Evolutionary conservation across 2,113 vertebrate genomes (phyloP).

Genomic region (Piaya cayana): DNA sequence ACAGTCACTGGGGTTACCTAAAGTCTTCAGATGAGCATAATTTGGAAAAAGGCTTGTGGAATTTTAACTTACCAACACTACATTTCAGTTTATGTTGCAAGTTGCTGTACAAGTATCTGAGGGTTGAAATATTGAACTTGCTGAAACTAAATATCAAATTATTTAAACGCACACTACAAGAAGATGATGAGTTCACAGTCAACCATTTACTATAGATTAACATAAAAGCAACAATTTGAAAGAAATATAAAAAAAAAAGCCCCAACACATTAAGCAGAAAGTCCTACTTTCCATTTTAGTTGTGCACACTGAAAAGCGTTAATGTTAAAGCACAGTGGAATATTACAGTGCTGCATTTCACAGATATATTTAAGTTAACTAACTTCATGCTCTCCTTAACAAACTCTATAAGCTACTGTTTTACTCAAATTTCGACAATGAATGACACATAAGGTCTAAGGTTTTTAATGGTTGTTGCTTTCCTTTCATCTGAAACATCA

Average conservation of each 20-base stretch:
- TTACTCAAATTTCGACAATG: neutral
- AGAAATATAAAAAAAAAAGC: neutral
- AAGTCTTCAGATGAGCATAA: neutral
- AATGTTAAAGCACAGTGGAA: neutral
- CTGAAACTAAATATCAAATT: neutral
- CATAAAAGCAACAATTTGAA: neutral
- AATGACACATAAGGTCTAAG: neutral
- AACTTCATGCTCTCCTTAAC: neutral
- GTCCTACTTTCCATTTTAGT: neutral
- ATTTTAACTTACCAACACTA: neutral
- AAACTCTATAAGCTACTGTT: neutral
- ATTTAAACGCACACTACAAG: neutral
- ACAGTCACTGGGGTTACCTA: neutral
- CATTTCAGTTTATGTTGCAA: neutral
- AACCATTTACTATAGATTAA: neutral
- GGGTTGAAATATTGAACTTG: neutral
- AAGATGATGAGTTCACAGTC: neutral
- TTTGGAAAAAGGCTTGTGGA: neutral
- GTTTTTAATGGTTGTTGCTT: neutral
- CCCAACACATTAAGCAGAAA: neutral
- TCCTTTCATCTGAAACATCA: neutral
- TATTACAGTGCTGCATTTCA: neutral
- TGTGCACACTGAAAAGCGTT: neutral
- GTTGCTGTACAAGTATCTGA: neutral
- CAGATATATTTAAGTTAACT: neutral